Evolutionary conservation across 2,113 vertebrate genomes (phyloP).

Genomic region (Chionomys nivalis): DNA sequence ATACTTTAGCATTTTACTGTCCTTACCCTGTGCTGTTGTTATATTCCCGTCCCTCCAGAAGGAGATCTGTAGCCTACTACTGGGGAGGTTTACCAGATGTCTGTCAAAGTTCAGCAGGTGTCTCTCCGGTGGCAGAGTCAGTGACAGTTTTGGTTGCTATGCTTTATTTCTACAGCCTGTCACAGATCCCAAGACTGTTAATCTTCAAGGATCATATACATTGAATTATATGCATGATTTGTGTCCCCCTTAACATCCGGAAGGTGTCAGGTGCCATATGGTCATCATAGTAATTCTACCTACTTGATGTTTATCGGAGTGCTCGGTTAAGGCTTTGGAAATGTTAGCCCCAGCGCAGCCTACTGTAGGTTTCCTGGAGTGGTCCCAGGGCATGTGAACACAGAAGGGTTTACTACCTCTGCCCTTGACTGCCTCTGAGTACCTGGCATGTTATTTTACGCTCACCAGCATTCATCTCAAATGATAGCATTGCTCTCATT

Average conservation of each 20-base stretch:
- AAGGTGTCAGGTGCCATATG: not conserved
- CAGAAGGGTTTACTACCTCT: not conserved
- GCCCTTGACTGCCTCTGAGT: not conserved
- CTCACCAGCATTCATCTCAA: not conserved
- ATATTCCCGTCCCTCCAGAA: not conserved
- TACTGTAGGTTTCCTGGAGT: not conserved
- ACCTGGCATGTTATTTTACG: not conserved
- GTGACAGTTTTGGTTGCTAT: not conserved
- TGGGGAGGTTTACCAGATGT: not conserved
- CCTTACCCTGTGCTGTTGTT: not conserved
- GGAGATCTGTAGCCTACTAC: not conserved
- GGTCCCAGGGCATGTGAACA: not conserved
- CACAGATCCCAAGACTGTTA: not conserved
- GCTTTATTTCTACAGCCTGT: slow-evolving; percentile 23
- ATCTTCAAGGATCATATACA: not conserved
- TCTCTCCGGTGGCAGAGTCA: not conserved
- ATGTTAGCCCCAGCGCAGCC: not conserved
- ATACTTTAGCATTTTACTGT: not conserved
- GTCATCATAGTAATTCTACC: not conserved
- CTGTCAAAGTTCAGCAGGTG: not conserved
- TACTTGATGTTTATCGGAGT: not conserved
- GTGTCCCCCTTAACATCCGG: not conserved
- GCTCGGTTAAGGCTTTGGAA: not conserved
- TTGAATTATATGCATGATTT: not conserved
- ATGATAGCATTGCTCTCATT: not conserved